These are phyloP conservation scores for Seladonia tumulorum DNA, from an alignment of 2,888 invertebrate species.

Conservation along the genomic window DNA sequence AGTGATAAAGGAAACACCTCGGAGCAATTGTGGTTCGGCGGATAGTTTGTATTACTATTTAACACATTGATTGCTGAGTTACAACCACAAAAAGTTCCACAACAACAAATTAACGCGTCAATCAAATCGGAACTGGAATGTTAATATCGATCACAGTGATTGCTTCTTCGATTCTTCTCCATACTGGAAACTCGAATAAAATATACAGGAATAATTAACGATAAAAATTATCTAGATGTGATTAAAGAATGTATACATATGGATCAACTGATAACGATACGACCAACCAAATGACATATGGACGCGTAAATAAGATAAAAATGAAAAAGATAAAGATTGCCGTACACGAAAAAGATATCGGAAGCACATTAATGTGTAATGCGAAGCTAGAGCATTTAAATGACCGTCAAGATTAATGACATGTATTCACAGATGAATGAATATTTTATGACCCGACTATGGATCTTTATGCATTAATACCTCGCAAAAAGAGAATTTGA, in stretches of 20 bases:
- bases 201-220: background rate
- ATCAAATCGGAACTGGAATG: background rate
- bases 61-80: too few relatives aligned
- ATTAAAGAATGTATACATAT: background rate
- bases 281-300: background rate
- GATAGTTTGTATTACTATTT: background rate
- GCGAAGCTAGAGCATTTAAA: background rate
- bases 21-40: background rate
- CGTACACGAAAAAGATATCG: background rate
- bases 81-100: background rate
- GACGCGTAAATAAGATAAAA: background rate
- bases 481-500: background rate
- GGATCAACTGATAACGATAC: background rate
- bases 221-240: too few relatives aligned
- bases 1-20: too few relatives aligned
- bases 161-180: background rate
- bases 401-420: background rate
- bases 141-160: background rate
- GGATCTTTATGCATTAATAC: background rate
- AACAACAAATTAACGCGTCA: background rate
- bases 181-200: background rate
- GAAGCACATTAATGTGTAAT: background rate
- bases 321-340: background rate
- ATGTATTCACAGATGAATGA: background rate
- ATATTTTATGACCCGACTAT: background rate